phyloP scores from a whole-genome alignment of 2,888 invertebrate species.

The Empis stercorea region DNA sequence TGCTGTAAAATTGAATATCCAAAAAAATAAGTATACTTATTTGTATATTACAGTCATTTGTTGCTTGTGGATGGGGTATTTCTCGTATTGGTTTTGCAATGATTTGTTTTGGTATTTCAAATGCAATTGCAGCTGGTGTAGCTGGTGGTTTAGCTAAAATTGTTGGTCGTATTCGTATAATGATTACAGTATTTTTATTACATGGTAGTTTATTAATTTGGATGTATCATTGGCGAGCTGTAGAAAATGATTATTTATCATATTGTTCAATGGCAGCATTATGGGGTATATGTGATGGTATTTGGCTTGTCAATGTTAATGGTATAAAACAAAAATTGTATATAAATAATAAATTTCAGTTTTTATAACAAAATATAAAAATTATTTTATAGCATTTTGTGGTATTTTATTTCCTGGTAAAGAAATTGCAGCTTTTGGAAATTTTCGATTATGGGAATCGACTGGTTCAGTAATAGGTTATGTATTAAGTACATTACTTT shows the following conservation, averaged over 20 bases:
- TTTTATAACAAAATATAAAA: background rate
- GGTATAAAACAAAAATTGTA: conserved; percentile 50
- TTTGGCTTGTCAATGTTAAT: conserved; percentile 87
- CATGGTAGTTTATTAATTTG: conserved; percentile 57
- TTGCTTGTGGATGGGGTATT: conserved; percentile 79
- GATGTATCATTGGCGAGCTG: conserved; percentile 59
- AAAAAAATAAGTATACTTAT: background rate
- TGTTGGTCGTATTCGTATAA: conserved; percentile 66
- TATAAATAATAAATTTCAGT: background rate
- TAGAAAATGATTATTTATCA: conserved; percentile 49
- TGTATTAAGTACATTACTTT: conserved; percentile 62
- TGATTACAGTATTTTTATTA: conserved; percentile 57
- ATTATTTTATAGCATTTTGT: conserved; percentile 49
- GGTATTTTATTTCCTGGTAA: conserved; percentile 74
- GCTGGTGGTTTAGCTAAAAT: conserved; percentile 68
- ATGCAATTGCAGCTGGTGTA: conserved; percentile 71
- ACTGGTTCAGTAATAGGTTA: conserved; percentile 81
- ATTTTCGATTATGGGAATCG: conserved; percentile 86
- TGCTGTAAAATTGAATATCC: too few species aligned
- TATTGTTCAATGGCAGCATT: conserved; percentile 70
- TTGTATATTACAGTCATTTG: conserved; percentile 50
- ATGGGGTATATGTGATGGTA: conserved; percentile 82
- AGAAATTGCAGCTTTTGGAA: conserved; percentile 84
- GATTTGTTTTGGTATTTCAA: conserved; percentile 83
- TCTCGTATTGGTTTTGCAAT: conserved; percentile 86